Conservation (phyloP, 2,113 vertebrate species). For the Engraulis encrasicolus region DNA sequence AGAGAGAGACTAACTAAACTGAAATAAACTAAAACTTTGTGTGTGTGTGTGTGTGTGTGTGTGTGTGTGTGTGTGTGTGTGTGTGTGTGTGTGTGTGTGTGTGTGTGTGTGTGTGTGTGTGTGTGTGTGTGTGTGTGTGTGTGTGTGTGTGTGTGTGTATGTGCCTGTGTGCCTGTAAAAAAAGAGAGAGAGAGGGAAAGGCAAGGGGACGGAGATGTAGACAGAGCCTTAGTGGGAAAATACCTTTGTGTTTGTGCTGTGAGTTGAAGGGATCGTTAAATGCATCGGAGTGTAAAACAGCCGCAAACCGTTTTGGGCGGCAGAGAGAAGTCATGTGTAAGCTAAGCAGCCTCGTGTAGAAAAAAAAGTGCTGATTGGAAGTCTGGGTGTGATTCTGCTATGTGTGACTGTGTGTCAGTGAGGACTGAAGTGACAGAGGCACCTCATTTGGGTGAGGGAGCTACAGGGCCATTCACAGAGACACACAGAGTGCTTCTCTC, state of each 20-base stretch:
- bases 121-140: too few species aligned
- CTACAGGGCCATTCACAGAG: background rate
- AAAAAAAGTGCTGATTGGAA: slow-evolving; percentile 1
- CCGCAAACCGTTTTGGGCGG: background rate
- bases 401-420: background rate
- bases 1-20: slow-evolving; percentile 47
- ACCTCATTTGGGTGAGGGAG: background rate
- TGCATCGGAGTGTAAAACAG: background rate
- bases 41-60: too few species aligned
- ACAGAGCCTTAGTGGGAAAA: slow-evolving; percentile 29
- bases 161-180: too few species aligned
- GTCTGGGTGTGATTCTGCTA: background rate
- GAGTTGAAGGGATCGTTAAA: background rate
- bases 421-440: background rate
- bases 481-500: too few species aligned
- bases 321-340: background rate
- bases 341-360: background rate
- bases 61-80: too few species aligned
- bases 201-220: slow-evolving; percentile 22
- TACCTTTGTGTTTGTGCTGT: background rate
- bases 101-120: too few species aligned
- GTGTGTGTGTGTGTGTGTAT: too few species aligned
- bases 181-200: slow-evolving; percentile 36
- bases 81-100: too few species aligned
- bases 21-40: too few species aligned